Evolutionary conservation across 1,140 invertebrate species (phyloP).

Genomic region (Drosophila watanabei): DNA sequence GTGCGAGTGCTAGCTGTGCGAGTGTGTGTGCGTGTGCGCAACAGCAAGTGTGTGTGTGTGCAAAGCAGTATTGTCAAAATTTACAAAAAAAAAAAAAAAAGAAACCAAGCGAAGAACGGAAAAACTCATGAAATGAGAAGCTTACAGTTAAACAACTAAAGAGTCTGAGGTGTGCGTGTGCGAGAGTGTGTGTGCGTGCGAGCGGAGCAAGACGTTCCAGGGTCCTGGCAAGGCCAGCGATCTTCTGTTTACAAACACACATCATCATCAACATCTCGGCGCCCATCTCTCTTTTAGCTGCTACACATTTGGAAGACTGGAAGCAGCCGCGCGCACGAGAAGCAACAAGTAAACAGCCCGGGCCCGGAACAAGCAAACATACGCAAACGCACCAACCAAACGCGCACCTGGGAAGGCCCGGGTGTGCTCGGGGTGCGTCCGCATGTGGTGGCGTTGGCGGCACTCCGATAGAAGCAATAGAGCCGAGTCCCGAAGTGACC

Average conservation of each 20-base stretch:
- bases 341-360: conserved; percentile 19
- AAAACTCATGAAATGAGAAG: conserved; percentile 16
- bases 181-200: background rate
- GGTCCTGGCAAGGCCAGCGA: conserved; percentile 4
- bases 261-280: conserved; percentile 3
- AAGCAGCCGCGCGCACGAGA: conserved; percentile 2
- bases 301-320: background rate
- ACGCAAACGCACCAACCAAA: conserved; percentile 8
- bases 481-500: conserved; percentile 39
- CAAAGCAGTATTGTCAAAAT: conserved; percentile 52
- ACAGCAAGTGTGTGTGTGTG: conserved; percentile 31
- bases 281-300: conserved; percentile 15
- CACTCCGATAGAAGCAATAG: conserved; percentile 34
- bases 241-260: conserved; percentile 23
- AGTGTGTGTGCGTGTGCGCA: conserved; percentile 21
- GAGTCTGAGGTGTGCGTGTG: background rate
- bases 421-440: conserved; percentile 44
- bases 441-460: conserved; percentile 79
- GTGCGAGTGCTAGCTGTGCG: conserved; percentile 5
- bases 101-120: conserved; percentile 1
- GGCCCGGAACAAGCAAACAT: conserved; percentile 3
- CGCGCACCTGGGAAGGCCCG: conserved; percentile 47
- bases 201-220: background rate
- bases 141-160: conserved; percentile 20
- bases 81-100: conserved; percentile 42